A percentile compares a stretch with the other conserved stretches of the same genome.
Conservation (phyloP, 2,797 vertebrate species). For the Pelodytes ibericus region DNA sequence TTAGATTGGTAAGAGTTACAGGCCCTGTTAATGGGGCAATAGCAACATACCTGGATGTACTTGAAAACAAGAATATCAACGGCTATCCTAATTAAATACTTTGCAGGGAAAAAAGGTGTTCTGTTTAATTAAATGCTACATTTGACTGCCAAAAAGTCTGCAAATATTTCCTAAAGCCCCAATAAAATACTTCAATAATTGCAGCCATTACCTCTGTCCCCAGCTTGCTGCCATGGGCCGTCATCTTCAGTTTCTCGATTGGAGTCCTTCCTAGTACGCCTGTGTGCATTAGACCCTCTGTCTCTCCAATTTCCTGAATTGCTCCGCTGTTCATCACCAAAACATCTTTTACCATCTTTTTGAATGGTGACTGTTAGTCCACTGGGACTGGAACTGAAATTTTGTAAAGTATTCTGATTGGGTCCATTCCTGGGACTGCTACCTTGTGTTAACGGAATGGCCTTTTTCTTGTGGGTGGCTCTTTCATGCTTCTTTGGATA, state of each 20-base stretch:
- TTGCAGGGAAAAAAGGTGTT: no score
- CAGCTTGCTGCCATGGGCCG: constrained; percentile 59
- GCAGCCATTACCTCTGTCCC: constrained; percentile 58
- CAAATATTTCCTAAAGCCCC: no score
- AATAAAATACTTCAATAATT: no score
- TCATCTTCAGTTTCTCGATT: constrained; percentile 67
- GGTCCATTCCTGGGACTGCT: constrained; percentile 77
- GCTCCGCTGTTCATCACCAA: constrained; percentile 69
- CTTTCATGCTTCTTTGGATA: constrained; percentile 75
- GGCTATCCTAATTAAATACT: no score
- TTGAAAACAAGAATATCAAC: no score
- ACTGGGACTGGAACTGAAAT: constrained; percentile 66
- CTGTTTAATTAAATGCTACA: no score
- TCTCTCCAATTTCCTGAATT: constrained; percentile 80
- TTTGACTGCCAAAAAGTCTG: no score
- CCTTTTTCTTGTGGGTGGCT: constrained; percentile 71
- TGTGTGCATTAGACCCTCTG: constrained; percentile 62
- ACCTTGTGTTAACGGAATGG: constrained; percentile 66
- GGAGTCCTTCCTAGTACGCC: constrained; percentile 71
- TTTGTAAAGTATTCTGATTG: constrained; percentile 73
- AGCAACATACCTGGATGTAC: no score
- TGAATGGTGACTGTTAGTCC: constrained; percentile 72
- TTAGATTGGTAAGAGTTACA: no score
- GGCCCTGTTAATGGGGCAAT: no score
- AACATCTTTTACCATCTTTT: constrained; percentile 78